Evolutionary conservation across 92 coral and sea anemone species (phyloP), one percentile per base, ranked within the genome.

Genomic region (Porites evermanni): DNA sequence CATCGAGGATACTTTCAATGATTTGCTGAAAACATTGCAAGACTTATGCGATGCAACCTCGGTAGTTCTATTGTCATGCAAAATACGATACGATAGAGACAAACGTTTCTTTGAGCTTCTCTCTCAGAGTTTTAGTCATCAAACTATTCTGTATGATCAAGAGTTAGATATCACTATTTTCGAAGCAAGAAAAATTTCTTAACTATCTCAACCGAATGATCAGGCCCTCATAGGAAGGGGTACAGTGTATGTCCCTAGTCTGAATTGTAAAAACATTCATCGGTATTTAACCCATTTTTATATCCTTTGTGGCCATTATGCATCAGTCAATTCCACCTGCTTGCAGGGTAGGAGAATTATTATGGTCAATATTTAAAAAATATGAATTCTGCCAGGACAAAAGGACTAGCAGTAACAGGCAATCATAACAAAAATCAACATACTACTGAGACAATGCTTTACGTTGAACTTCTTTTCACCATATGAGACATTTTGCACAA

Each of bases 11-110:
- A 93, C 98, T 0, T 96, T 97, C 77, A 64, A 72, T 4, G 94
- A 93, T 58, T 74, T 97, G 24, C 71, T 95, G 52, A 90, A 90
- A 58, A 95, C 99, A 14, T 88, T 97, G 26, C 77, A 53, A 47
- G 99, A 97, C 10, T 84, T 97, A 21, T 91, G 98, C 70, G 90
- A 88, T 50, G 82, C 66, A n/a, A 75, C 90, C 17, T 89, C 99
- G 9, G 53, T 86, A 1, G 90, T 97, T 70, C 65, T 97, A 16
- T 59, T 97, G 54, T 93, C 99, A 4, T 97, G 99, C 61, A 95
- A 90, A 84, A 95, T 97, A 64, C 98, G 99, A 23, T 97, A 97
- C 87, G 92, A 95, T 50, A 84, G 98, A 77, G 99, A 97, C 70
- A 91, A 83, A 19, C 92, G 91, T 80, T 97, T 97, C 70, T 84